Percentiles rank a stretch among this genome's conserved stretches.
These are phyloP conservation scores for Gallinago paraguaiae DNA, from an alignment of 2,113 vertebrate species.

Conservation along the genomic window DNA sequence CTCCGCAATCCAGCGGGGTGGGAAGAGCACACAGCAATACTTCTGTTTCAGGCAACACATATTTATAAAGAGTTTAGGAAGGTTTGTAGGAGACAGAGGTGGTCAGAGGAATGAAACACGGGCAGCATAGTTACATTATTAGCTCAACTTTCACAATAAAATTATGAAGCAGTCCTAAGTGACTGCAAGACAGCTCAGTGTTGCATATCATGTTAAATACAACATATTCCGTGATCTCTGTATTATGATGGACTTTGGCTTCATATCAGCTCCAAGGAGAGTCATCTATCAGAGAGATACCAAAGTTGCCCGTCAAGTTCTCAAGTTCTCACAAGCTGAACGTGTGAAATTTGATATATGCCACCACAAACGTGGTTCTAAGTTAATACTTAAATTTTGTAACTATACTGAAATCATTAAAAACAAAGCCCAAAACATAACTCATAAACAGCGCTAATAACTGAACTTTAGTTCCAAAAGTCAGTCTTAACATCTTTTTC, in stretches of 20 bases:
- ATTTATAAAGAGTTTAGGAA: background rate
- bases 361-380: background rate
- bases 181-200: background rate
- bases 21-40: fast-evolving
- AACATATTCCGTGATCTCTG: background rate
- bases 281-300: background rate
- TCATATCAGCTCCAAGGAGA: background rate
- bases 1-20: background rate
- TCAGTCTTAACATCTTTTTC: background rate
- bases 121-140: background rate
- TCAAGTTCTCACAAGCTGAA: constrained; percentile 34
- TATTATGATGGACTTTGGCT: background rate
- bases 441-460: background rate
- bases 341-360: background rate
- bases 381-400: constrained; percentile 21
- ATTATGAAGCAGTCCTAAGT: background rate
- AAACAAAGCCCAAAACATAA: background rate
- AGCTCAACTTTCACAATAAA: background rate
- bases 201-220: background rate
- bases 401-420: background rate
- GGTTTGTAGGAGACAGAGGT: background rate
- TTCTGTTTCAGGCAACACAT: background rate
- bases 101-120: background rate
- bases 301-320: background rate
- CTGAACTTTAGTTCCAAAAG: background rate